Conservation (phyloP, 2,797 vertebrate species). For the Philypnodon macrostomus region DNA sequence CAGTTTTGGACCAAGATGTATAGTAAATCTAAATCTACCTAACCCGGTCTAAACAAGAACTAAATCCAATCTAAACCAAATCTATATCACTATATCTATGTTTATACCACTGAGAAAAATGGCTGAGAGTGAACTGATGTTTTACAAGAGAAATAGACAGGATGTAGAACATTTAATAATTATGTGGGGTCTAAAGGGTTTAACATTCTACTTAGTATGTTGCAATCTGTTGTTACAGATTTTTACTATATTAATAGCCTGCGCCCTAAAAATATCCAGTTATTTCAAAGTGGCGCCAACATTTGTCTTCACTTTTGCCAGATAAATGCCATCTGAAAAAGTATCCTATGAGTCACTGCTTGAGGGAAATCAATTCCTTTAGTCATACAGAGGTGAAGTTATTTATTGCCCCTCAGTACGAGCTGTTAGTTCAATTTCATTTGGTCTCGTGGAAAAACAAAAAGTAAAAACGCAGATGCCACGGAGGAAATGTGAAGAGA, state of each 20-base stretch:
- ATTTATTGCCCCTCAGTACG: slow-evolving; percentile 90
- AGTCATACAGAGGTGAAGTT: slow-evolving; percentile 81
- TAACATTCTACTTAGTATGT: too few relatives aligned
- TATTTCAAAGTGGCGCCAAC: slow-evolving; percentile 39
- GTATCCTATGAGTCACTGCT: slow-evolving; percentile 83
- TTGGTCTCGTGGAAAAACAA: slow-evolving; percentile 54
- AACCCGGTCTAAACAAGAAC: too few relatives aligned
- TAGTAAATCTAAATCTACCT: too few relatives aligned
- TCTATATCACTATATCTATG: too few relatives aligned
- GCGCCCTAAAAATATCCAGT: background rate
- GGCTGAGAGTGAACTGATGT: too few relatives aligned
- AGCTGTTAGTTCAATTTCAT: slow-evolving; percentile 86
- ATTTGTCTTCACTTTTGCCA: slow-evolving; percentile 66
- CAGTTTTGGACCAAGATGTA: too few relatives aligned
- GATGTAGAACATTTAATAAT: too few relatives aligned
- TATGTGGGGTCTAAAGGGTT: too few relatives aligned
- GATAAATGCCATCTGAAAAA: slow-evolving; percentile 75
- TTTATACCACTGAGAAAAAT: too few relatives aligned
- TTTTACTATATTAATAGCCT: background rate
- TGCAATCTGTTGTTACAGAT: too few relatives aligned
- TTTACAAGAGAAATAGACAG: too few relatives aligned
- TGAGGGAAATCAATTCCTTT: slow-evolving; percentile 86
- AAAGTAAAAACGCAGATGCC: slow-evolving; percentile 11
- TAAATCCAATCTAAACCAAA: too few relatives aligned
- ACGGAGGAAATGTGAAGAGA: slow-evolving; percentile 43